Percentiles rank a stretch among this genome's conserved stretches.
These are phyloP conservation scores for Actenoides hombroni DNA, from an alignment of 2,113 vertebrate genomes.

Conservation along the genomic window DNA sequence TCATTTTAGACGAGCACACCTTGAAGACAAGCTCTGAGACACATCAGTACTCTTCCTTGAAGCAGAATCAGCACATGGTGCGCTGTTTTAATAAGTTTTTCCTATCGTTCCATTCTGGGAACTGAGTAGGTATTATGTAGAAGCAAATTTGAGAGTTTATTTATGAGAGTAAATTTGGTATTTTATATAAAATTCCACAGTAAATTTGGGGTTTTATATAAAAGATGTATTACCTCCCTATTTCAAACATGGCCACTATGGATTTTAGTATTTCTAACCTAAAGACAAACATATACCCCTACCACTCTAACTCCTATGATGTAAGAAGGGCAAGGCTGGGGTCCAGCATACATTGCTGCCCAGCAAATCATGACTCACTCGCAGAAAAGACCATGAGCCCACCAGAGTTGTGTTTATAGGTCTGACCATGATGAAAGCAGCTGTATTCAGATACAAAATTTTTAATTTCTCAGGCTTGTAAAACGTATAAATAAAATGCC, in stretches of 20 bases:
- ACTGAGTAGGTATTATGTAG: not conserved
- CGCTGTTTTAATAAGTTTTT: not conserved
- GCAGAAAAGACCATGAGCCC: not conserved
- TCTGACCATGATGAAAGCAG: not conserved
- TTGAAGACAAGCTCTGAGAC: not conserved
- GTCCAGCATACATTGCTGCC: not conserved
- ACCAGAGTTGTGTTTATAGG: not conserved
- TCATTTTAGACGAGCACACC: accelerated
- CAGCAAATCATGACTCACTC: not conserved
- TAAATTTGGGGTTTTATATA: not conserved
- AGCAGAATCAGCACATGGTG: not conserved
- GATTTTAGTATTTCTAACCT: not conserved
- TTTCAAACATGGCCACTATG: not conserved
- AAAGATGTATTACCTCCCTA: not conserved
- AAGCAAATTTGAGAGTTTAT: not conserved
- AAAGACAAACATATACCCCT: not conserved
- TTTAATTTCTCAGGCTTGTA: not conserved
- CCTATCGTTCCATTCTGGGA: accelerated
- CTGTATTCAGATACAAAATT: not conserved
- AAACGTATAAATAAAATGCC: not conserved
- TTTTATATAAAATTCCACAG: not conserved
- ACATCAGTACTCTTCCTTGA: not conserved
- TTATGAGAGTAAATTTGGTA: not conserved
- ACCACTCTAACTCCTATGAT: not conserved
- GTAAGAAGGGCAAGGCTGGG: not conserved